phyloP scores from a whole-genome alignment of 2,113 vertebrate genomes.

The Xiphophorus maculatus region DNA sequence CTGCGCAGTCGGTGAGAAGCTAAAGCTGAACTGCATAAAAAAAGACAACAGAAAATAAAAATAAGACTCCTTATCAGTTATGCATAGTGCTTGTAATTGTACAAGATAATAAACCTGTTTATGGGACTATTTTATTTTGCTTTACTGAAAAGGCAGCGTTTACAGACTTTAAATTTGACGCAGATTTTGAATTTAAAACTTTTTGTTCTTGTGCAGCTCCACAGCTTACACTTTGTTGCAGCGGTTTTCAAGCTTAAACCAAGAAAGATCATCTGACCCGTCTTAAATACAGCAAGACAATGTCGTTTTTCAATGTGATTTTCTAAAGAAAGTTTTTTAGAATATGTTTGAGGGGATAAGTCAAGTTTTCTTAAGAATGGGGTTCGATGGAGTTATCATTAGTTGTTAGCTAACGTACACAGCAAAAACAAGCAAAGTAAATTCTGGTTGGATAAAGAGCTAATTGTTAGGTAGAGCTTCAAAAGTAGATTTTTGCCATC shows the following conservation, averaged over 20 bases:
- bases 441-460: background rate
- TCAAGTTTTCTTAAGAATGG: background rate
- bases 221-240: background rate
- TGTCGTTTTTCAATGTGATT: no score
- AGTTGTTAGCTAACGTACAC: background rate
- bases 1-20: conserved; percentile 81
- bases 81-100: background rate
- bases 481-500: background rate
- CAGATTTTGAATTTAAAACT: background rate
- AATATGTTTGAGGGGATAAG: no score
- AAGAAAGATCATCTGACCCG: no score
- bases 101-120: background rate
- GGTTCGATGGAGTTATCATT: background rate
- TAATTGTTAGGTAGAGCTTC: background rate
- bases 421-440: background rate
- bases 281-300: no score
- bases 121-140: background rate
- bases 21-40: background rate
- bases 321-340: no score
- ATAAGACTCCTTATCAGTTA: background rate
- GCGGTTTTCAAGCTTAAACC: background rate
- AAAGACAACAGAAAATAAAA: background rate
- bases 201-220: background rate
- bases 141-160: background rate
- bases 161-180: background rate